Conservation (phyloP, 2,888 invertebrate genomes). For the Notodonta ziczac region DNA sequence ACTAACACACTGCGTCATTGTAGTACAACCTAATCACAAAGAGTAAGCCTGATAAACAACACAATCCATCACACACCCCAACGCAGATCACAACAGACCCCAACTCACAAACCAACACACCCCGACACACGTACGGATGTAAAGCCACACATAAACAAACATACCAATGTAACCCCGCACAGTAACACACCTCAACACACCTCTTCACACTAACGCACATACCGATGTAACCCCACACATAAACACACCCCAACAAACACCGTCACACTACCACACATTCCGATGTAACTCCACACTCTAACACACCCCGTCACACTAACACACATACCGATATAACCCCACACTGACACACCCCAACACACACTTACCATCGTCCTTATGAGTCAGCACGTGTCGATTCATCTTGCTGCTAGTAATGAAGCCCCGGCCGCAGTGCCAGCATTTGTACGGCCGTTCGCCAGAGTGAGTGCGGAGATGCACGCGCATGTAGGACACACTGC, state of each 20-base stretch:
- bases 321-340: not conserved
- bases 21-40: too few species aligned
- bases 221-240: not conserved
- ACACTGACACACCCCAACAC: not conserved
- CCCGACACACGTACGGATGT: too few species aligned
- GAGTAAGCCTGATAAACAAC: too few species aligned
- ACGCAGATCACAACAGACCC: too few species aligned
- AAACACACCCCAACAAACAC: not conserved
- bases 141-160: too few species aligned
- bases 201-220: not conserved
- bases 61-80: too few species aligned
- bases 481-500: conserved; percentile 62
- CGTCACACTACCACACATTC: not conserved
- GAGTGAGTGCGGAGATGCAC: conserved; percentile 74
- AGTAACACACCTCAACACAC: not conserved
- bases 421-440: conserved; percentile 62
- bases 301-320: not conserved
- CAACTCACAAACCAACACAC: too few species aligned
- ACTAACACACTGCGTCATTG: too few species aligned
- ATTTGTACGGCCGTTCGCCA: conserved; percentile 70
- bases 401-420: conserved; percentile 77
- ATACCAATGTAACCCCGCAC: not conserved
- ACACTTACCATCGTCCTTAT: conserved; percentile 54
- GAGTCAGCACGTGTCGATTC: conserved; percentile 72
- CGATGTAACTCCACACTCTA: not conserved